Evolutionary conservation across 2,888 invertebrate species (phyloP).

Genomic region (Lasioglossum marginatum): DNA sequence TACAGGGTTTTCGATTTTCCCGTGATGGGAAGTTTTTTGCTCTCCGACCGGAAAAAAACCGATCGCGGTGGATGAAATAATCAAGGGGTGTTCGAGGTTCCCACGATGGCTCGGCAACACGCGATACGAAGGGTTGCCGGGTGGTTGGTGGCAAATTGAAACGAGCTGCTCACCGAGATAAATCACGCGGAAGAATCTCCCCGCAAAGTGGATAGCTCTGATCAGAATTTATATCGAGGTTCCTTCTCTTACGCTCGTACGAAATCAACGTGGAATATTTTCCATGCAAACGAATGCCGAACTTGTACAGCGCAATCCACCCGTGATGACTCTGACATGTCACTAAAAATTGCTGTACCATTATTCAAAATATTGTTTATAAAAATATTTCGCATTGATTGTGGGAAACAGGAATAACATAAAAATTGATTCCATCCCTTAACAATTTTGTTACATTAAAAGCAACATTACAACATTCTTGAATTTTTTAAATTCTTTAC

Average conservation of each 20-base stretch:
- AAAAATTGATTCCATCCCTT: too few species aligned
- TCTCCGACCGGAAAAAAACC: too few species aligned
- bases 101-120: constrained; percentile 16
- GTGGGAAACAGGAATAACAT: too few species aligned
- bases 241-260: not conserved
- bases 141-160: constrained; percentile 50
- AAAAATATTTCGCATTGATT: too few species aligned
- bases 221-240: constrained; percentile 68
- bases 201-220: constrained; percentile 68
- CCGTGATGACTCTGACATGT: too few species aligned
- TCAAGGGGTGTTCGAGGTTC: constrained; percentile 23
- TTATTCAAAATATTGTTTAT: too few species aligned
- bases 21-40: not conserved
- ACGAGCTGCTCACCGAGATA: constrained; percentile 58
- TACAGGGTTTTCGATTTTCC: not conserved
- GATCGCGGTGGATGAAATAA: constrained; percentile 11
- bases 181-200: constrained; percentile 65
- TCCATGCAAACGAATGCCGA: not conserved
- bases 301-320: not conserved
- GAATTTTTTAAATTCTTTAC: too few species aligned
- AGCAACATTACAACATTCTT: too few species aligned
- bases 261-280: constrained; percentile 36
- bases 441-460: too few species aligned
- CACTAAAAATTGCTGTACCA: too few species aligned
- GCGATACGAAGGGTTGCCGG: constrained; percentile 7